Evolutionary conservation across 2,888 invertebrate species (phyloP), one percentile per base, ranked within the genome.

Genomic region (Octonoba sinensis): DNA sequence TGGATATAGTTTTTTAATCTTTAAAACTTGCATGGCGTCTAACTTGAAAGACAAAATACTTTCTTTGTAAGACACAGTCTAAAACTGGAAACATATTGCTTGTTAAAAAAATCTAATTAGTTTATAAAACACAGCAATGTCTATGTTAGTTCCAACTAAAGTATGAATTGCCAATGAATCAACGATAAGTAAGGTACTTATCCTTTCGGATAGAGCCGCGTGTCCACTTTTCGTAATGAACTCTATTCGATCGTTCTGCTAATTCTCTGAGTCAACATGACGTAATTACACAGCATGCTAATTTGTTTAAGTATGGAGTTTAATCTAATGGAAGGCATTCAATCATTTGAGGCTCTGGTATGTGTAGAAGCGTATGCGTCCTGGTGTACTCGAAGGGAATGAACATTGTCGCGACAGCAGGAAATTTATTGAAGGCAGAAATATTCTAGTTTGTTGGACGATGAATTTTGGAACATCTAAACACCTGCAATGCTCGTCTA

Each of bases 301-400:
- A 75, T 75, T 75, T 75, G 75, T 75, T 75, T 75, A 75, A 75
- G 75, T 75, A 60, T 49, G 59, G 75, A 75, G 64, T 75, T 75
- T 75, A 75, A 75, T 75, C 75, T 75, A 75, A 75, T 75, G 75
- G 67, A 57, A 22, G 49, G 64, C 67, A 75, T 75, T 75, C 75
- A 75, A 75, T 75, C 75, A 75, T 75, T 67, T 22, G 36, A 22
- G 36, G 59, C 13, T 49, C 74, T 57, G 22, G 44, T 57, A 74
- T 66, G 47, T 24, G 51, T 36, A 36, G n/a, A 49, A 18, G 54
- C 54, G 20, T 54, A 36, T 36, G 36, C 11, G 36, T 36, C 36
- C 36, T 36, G 36, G 36, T 36, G 36, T 36, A 36, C 36, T 36
- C 36, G 4, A 36, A 36, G 36, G 36, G 36, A 36, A 36, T 36